Percentiles rank a stretch among this genome's conserved stretches.
phyloP scores from a whole-genome alignment of 2,113 vertebrate genomes.

The Bubo blakistoni region DNA sequence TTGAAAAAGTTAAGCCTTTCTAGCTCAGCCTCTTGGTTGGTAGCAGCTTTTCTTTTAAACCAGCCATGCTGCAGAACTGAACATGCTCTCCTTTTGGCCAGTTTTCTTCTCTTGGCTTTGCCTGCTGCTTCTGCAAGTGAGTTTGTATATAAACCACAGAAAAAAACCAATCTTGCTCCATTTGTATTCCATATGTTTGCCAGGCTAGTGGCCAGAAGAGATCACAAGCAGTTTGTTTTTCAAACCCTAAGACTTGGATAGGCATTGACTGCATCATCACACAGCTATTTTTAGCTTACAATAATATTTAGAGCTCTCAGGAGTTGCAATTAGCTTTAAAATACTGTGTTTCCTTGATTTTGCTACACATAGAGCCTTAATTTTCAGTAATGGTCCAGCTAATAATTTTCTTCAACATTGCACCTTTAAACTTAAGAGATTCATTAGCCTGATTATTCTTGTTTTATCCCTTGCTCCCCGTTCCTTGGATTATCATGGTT shows the following conservation, averaged over 20 bases:
- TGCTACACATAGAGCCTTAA: not conserved
- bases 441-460: not conserved
- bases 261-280: not conserved
- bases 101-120: constrained; percentile 17
- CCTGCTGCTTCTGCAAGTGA: not conserved
- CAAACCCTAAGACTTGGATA: not conserved
- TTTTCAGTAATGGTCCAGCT: not conserved
- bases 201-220: not conserved
- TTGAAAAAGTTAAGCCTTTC: not conserved
- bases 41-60: not conserved
- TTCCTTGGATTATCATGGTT: not conserved
- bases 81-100: not conserved
- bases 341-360: not conserved
- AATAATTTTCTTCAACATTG: not conserved
- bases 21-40: not conserved
- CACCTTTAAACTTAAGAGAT: not conserved
- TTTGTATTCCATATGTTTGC: constrained; percentile 11
- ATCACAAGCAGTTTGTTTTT: constrained; percentile 4
- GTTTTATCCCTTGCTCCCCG: not conserved
- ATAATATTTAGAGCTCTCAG: not conserved
- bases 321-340: not conserved
- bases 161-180: not conserved
- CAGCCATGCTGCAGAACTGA: not conserved
- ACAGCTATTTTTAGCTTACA: not conserved
- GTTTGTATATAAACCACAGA: not conserved